Evolutionary conservation across 2,888 invertebrate species (phyloP), one percentile per base, ranked within the genome.

Genomic region (Idaea straminata): DNA sequence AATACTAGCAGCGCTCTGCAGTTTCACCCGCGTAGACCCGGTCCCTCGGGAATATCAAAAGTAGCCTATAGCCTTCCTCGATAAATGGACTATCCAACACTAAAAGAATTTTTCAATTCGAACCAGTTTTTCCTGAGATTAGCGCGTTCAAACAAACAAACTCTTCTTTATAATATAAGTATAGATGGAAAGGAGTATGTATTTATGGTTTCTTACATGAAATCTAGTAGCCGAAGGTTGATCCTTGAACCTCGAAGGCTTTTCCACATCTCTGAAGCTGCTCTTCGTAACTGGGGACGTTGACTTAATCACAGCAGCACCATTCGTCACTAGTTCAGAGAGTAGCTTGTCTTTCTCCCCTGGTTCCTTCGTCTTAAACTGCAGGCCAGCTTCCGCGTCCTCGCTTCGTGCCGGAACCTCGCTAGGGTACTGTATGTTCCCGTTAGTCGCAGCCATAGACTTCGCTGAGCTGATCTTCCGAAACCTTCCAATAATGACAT

Each of bases 191-290:
- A 25, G 25, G 25, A 25, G 5, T 16, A 58, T 15, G 58, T 58
- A 5, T 35, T 36, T 47, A 61, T 36, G 3, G 5, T 7, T 35
- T 25, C 77, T 80, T 70, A 95, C 95, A 91, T 95, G 94, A 80
- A 95, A 95, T 69, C 95, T 92, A 7, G 95, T 94, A 38, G 94
- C 92, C 34, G 94, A 94, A 4, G 94, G 94, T 58, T 90, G 91
- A 75, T 95, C 94, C 78, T 91, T 94, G 73, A 95, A 95, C 67
- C 95, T 85, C 0, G 94, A 94, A 0, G 94, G 94, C 80, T 94
- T 95, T 75, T 95, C 95, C 5, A 90, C 77, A 79, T 95, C 94
- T 61, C 95, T 92, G 78, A 95, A 94, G 81, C 95, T 95, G 78
- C 95, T 95, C 78, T 95, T 95, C 5, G 94, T 94, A 25, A 88